phyloP scores from a whole-genome alignment of 1,140 invertebrate species.

The Ceratoteleas bidentatus region DNA sequence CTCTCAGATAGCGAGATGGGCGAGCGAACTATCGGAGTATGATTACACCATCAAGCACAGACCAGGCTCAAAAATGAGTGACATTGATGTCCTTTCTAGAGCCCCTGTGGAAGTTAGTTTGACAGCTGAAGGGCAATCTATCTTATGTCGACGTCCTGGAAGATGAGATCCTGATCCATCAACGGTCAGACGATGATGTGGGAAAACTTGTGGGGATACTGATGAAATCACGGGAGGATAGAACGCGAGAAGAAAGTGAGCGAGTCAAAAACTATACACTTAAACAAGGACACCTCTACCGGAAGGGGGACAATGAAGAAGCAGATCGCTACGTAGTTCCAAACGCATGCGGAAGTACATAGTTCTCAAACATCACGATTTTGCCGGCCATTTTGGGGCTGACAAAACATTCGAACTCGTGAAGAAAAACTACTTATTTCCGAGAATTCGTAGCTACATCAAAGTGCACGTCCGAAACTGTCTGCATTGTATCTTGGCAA shows the following conservation, averaged over 20 bases:
- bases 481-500: conserved; percentile 23
- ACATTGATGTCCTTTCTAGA: neutral
- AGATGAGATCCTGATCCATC: too few species aligned
- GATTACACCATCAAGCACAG: neutral
- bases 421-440: neutral
- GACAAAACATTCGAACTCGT: neutral
- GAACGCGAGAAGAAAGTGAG: too few species aligned
- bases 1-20: conserved; percentile 1
- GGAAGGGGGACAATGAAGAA: neutral
- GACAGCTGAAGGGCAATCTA: neutral
- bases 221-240: too few species aligned
- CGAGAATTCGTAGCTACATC: conserved; percentile 14
- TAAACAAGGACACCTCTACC: too few species aligned
- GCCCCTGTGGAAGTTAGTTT: too few species aligned
- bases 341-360: neutral
- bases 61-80: neutral
- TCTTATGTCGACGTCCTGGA: too few species aligned
- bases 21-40: neutral
- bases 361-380: neutral
- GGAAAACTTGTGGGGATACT: too few species aligned
- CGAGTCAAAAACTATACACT: too few species aligned
- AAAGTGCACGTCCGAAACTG: conserved; percentile 32
- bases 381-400: conserved; percentile 9
- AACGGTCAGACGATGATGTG: too few species aligned
- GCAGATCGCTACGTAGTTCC: neutral